Conservation (phyloP, 2,113 vertebrate genomes). For the Xenopus borealis region DNA sequence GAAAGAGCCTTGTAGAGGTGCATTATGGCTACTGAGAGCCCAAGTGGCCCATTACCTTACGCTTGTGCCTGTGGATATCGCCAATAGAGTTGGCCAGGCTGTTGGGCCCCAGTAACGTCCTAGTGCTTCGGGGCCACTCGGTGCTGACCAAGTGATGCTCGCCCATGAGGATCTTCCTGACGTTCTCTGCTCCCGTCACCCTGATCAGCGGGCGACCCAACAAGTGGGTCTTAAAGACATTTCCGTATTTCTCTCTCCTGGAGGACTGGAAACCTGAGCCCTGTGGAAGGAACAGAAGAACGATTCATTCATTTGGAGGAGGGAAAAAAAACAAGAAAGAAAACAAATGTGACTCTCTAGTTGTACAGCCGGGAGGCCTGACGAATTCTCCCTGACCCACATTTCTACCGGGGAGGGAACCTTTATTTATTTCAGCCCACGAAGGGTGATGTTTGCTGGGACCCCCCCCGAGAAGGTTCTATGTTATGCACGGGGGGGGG, state of each 20-base stretch:
- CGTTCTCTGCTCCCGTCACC: conserved; percentile 90
- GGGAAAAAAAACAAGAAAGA: background rate
- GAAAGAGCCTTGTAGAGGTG: too few relatives aligned
- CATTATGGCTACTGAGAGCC: background rate
- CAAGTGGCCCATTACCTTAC: conserved; percentile 73
- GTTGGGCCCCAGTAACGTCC: conserved; percentile 88
- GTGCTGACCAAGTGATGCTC: conserved; percentile 92
- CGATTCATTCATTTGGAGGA: background rate
- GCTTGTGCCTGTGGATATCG: conserved; percentile 90
- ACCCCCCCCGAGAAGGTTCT: too few relatives aligned
- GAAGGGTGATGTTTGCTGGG: too few relatives aligned
- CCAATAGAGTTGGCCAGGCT: conserved; percentile 94
- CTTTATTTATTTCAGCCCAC: too few relatives aligned
- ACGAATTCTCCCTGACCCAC: background rate
- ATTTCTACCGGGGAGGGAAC: conserved; percentile 8
- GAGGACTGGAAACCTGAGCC: conserved; percentile 79
- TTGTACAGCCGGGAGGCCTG: background rate
- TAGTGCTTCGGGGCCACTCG: conserved; percentile 94
- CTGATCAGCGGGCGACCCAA: conserved; percentile 89
- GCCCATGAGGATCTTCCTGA: conserved; percentile 92
- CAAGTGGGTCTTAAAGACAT: conserved; percentile 95
- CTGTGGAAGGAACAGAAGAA: conserved; percentile 50
- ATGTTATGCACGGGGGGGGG: too few relatives aligned
- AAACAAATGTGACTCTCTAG: background rate
- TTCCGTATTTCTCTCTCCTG: conserved; percentile 82